Base-by-base conservation (phyloP, 1,140 invertebrate genomes). In the Parapsyche elsis region DNA sequence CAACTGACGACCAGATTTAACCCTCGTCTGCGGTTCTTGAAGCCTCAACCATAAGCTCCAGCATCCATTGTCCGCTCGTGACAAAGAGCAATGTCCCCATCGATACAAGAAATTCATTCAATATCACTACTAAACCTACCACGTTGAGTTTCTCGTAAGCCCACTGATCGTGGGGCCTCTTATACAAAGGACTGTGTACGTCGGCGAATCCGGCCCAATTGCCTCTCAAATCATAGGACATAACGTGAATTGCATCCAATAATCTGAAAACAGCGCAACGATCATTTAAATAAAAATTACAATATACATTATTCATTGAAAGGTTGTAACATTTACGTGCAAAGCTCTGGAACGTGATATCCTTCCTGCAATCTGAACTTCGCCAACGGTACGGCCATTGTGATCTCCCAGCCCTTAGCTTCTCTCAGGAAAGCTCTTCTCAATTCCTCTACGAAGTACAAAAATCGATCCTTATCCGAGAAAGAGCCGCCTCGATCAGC, bases 201-300 rank as follows among this genome's bases (percentile, higher is more conserved):
- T 96, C 95, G 0, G 96, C 96, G 83, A 95, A 95, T 49, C 94
- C 95, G 5, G 94, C 96, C 96, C 96, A 98, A 84, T 96, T 96
- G 24, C 97, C 97, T 81, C 96, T 90, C 16, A 98, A 89, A 88
- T 98, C 96, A 85, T 98, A 98, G 0, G 95, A 91, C 96, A 97
- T 97, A 10, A 95, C 94, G 84, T 97, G 95, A 71, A 97, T 92
- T 4, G 94, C 95, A 85, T 96, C 95, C 16, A 96, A 79, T 30
- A 91, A 86, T 84, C 93, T 94, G 82, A 44, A 78, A 83, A 57
- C 30, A 10, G 38, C 7, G 7, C 5, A 67, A 38, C 21, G 38
- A 2, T n/a, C 70, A 14, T 70, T 70, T 23, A 16, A 19, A 14
- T 70, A 70, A 70, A 38, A 38, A 38, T 38, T 38, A 1, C 30